A percentile compares a stretch with the other conserved stretches of the same genome.
Conservation (phyloP, 1,140 invertebrate genomes). For the Onthophagus taurus region DNA sequence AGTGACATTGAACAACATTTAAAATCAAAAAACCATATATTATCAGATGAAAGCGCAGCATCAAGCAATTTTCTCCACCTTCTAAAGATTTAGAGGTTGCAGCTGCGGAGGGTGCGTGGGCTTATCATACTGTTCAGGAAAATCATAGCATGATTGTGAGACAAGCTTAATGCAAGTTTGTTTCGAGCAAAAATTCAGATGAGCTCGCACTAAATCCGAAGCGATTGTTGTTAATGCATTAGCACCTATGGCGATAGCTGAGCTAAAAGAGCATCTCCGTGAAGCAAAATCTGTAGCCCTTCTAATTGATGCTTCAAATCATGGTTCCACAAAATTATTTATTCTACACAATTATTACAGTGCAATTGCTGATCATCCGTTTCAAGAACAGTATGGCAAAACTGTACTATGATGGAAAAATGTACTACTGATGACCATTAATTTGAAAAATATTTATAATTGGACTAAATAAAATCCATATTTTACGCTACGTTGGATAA, state of each 20-base stretch:
- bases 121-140: slow-evolving; percentile 28
- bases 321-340: too few species aligned
- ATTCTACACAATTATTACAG: too few species aligned
- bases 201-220: slow-evolving; percentile 11
- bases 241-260: slow-evolving; percentile 1
- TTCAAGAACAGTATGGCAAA: too few species aligned
- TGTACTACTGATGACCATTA: too few species aligned
- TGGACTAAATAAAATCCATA: too few species aligned
- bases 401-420: too few species aligned
- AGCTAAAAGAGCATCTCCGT: slow-evolving; percentile 1
- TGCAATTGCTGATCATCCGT: too few species aligned
- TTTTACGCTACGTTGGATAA: too few species aligned
- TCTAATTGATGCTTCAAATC: slow-evolving; percentile 29
- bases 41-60: slow-evolving; percentile 28
- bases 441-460: too few species aligned
- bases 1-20: slow-evolving; percentile 35
- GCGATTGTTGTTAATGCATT: slow-evolving; percentile 11
- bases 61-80: slow-evolving; percentile 25
- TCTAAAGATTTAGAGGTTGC: slow-evolving; percentile 20
- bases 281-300: too few species aligned
- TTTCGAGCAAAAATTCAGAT: slow-evolving; percentile 19
- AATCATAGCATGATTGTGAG: slow-evolving; percentile 31
- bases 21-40: slow-evolving; percentile 34
- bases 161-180: slow-evolving; percentile 25
- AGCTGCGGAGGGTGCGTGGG: slow-evolving; percentile 25